These are phyloP conservation scores for Semnornis frantzii DNA, from an alignment of 2,113 vertebrate genomes.

Conservation along the genomic window DNA sequence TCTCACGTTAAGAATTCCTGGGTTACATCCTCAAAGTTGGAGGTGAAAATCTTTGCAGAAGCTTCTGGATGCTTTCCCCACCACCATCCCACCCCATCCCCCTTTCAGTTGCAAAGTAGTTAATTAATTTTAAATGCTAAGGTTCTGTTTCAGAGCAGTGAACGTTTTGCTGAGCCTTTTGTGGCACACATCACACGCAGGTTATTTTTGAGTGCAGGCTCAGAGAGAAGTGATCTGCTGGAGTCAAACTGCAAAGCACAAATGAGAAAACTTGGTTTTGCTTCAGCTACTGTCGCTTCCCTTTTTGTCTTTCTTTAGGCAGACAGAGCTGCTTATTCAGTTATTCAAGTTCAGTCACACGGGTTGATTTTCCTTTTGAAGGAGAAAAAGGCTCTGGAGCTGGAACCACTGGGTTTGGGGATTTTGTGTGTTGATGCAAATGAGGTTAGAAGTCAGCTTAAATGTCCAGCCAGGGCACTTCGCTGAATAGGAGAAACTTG, in stretches of 20 bases:
- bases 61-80: not conserved
- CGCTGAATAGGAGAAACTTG: not conserved
- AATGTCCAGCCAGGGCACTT: not conserved
- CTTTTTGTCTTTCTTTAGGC: constrained; percentile 7
- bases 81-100: not conserved
- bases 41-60: not conserved
- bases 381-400: not conserved
- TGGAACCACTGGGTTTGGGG: not conserved
- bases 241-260: constrained; percentile 1
- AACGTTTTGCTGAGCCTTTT: not conserved
- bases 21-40: not conserved
- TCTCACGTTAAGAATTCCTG: too few species aligned
- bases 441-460: not conserved
- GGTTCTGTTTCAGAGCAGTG: not conserved
- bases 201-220: not conserved
- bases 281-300: not conserved
- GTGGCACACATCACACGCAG: not conserved
- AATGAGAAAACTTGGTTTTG: constrained; percentile 13
- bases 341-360: not conserved
- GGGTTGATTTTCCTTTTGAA: constrained; percentile 22
- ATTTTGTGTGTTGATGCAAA: not conserved
- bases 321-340: not conserved
- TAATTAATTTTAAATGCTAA: not conserved
- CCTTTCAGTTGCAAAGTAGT: not conserved
- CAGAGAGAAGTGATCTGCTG: not conserved